Evolutionary conservation across 1,140 invertebrate genomes (phyloP).

Genomic region (Zelostemma sp.): DNA sequence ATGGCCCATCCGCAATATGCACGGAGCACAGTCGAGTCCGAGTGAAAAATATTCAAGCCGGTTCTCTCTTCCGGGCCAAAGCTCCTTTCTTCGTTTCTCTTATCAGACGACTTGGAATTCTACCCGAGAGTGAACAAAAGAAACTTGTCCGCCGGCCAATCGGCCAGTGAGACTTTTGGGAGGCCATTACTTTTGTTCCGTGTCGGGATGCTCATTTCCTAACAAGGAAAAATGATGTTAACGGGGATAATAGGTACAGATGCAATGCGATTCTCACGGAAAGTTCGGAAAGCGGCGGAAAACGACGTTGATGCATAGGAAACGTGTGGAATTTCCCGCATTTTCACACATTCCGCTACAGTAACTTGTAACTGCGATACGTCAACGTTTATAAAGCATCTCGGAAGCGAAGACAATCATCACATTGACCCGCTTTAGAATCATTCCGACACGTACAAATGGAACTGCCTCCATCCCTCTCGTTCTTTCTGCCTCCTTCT

Average conservation of each 20-base stretch:
- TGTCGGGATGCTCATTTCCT: slow-evolving; percentile 20
- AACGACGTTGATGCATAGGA: background rate
- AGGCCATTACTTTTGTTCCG: slow-evolving; percentile 26
- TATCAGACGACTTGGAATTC: slow-evolving; percentile 24
- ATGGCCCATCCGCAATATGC: background rate
- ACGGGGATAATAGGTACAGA: too few relatives aligned
- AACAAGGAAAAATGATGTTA: background rate
- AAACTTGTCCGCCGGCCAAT: slow-evolving; percentile 30
- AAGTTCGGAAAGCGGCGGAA: too few relatives aligned
- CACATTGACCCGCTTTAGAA: slow-evolving; percentile 31
- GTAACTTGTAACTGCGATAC: slow-evolving; percentile 7
- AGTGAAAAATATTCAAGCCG: background rate
- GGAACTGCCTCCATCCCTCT: slow-evolving; percentile 16
- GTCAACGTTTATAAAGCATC: slow-evolving; percentile 16
- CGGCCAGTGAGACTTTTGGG: slow-evolving; percentile 22
- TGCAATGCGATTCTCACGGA: too few relatives aligned
- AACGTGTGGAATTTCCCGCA: slow-evolving; percentile 4
- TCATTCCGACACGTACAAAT: slow-evolving; percentile 37
- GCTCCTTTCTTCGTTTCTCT: slow-evolving; percentile 15
- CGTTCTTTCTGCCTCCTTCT: background rate
- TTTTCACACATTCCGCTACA: slow-evolving; percentile 8
- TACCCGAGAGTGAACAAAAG: slow-evolving; percentile 19
- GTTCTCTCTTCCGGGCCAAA: slow-evolving; percentile 11
- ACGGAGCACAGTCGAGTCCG: too few relatives aligned
- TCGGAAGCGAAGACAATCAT: slow-evolving; percentile 31